phyloP scores from a whole-genome alignment of 2,113 vertebrate species.

The Aythya baeri region DNA sequence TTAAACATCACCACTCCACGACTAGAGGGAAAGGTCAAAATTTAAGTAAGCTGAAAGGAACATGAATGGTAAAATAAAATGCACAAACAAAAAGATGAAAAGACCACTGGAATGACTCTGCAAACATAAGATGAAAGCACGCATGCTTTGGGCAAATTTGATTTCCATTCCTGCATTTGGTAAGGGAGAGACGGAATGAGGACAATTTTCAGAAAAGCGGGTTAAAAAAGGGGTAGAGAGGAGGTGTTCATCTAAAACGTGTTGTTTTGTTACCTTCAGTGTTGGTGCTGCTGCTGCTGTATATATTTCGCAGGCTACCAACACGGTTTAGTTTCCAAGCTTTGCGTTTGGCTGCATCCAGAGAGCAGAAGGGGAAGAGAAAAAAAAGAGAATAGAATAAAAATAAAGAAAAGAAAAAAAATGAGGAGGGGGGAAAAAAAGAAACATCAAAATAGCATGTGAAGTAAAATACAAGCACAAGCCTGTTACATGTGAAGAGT shows the following conservation, averaged over 20 bases:
- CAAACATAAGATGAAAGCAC: conserved; percentile 63
- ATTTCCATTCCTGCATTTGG: not conserved
- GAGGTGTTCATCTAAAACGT: not conserved
- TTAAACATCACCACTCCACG: conserved; percentile 78
- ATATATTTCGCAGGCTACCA: conserved; percentile 94
- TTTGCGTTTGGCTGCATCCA: conserved; percentile 93
- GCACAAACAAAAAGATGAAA: conserved; percentile 68
- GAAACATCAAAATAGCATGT: conserved; percentile 74
- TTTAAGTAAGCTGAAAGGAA: conserved; percentile 83
- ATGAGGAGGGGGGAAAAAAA: conserved; percentile 74
- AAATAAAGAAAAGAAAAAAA: conserved; percentile 64
- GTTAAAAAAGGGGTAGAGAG: not conserved
- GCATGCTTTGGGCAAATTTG: conserved; percentile 69
- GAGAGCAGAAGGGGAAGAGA: conserved; percentile 81
- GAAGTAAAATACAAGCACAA: conserved; percentile 58
- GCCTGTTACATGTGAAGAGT: not conserved
- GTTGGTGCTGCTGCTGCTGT: conserved; percentile 89
- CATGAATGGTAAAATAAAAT: conserved; percentile 77
- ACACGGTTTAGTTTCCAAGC: conserved; percentile 95
- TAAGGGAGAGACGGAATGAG: not conserved
- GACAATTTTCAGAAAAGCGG: not conserved
- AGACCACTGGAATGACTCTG: conserved; percentile 64
- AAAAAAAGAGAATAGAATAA: conserved; percentile 48
- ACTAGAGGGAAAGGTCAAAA: conserved; percentile 82
- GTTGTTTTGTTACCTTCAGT: conserved; percentile 86